A percentile compares a stretch with the other conserved stretches of the same genome.
Evolutionary conservation across 2,888 invertebrate genomes (phyloP).

Genomic region (Microchrysa polita): DNA sequence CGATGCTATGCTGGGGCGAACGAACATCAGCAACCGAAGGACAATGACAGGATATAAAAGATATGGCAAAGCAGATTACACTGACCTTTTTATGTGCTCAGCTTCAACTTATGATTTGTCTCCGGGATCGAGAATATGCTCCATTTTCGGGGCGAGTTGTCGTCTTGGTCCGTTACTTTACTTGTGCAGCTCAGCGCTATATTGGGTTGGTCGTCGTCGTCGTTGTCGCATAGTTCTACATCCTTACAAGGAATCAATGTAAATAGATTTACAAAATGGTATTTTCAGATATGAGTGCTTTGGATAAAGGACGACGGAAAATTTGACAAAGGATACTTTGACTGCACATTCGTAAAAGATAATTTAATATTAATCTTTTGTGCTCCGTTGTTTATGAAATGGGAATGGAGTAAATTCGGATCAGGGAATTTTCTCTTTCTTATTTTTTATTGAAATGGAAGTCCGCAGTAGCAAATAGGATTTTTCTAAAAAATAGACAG

Average conservation of each 20-base stretch:
- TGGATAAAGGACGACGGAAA: neutral
- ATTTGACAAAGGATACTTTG: neutral
- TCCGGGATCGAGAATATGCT: neutral
- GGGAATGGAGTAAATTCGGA: too few species aligned
- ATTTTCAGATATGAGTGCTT: slow-evolving; percentile 16
- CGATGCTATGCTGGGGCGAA: neutral
- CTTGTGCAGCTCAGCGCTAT: neutral
- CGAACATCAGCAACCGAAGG: neutral
- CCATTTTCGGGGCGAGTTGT: neutral
- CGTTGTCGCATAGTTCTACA: neutral
- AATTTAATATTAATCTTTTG: slow-evolving; percentile 3
- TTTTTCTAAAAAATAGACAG: too few species aligned
- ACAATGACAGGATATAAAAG: slow-evolving; percentile 25
- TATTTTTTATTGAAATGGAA: too few species aligned
- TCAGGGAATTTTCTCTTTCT: too few species aligned
- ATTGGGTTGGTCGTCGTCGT: too few species aligned
- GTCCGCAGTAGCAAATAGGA: too few species aligned
- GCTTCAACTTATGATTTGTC: slow-evolving; percentile 39
- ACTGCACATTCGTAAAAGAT: neutral
- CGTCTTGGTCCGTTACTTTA: neutral
- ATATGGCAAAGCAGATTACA: slow-evolving; percentile 38
- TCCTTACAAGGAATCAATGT: neutral
- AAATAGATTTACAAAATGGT: slow-evolving; percentile 35
- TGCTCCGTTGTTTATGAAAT: too few species aligned
- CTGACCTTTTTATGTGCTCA: slow-evolving; percentile 36